Base-by-base conservation (phyloP, 2,113 vertebrate genomes). In the Hiodon alosoides region DNA sequence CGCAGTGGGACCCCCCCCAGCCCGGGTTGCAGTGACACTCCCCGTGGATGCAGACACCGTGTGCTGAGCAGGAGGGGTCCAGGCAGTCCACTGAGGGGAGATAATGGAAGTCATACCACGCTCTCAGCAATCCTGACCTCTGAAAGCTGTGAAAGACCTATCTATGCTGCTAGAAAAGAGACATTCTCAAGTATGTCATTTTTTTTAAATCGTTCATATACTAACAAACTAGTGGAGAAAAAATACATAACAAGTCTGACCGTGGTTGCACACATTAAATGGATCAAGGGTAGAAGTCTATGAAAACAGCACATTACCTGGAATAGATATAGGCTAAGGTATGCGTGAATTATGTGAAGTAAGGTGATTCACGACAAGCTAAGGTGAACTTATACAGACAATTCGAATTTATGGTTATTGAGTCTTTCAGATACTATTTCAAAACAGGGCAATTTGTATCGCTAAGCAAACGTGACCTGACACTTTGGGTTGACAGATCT, bases 11-110 rank as follows among this genome's bases (percentile, higher is more conserved):
- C 11, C 97, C 97, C 0, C 95, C 94, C 97, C 97, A 99, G 78
- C 95, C 96, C 0, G 95, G 94, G 80, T 90, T 96, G 83, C 97
- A 99, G 85, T 98, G 97, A 84, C 97, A 99, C 79, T 95, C 96
- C 0, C 95, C 94, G 0, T 97, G 95, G 86, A 97, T 95, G 81
- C 97, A 99, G 58, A 96, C 81, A 0, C 97, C 97, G 0, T 98
- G 97, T 77, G 89, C 87, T 10, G 96, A 94, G 87, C 97, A 98
- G n/a, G 86, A 84, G 31, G 97, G 94, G 82, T 98, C 95, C 80
- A 95, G 77, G 79, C 97, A 99, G 89, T 99, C 95, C 75, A 94
- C 97, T 99, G 84, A 0, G 10, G 3, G 50, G 13, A 50, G n/a
- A 53, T 62, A 17, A 6, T 64, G 65, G 69, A 50, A 52, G n/a